Conservation (phyloP, 2,113 vertebrate species). For the Platanista minor region DNA sequence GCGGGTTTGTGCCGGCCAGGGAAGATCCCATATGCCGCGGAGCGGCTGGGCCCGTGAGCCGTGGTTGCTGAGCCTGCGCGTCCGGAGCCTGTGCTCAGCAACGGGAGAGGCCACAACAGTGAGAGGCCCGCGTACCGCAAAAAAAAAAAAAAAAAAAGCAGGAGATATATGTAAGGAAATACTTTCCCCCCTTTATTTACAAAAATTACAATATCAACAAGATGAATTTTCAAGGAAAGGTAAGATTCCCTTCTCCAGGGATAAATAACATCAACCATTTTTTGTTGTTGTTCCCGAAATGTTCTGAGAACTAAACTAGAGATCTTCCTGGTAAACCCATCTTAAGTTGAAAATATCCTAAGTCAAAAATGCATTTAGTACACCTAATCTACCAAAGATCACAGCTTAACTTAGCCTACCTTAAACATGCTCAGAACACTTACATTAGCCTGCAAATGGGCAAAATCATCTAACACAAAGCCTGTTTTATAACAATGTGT, state of each 20-base stretch:
- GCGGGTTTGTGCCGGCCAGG: no score
- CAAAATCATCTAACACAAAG: neutral
- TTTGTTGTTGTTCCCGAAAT: neutral
- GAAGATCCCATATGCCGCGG: no score
- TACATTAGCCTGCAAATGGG: neutral
- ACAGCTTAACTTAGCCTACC: neutral
- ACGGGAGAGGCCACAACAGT: no score
- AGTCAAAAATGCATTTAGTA: neutral
- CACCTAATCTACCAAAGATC: neutral
- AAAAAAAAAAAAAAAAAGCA: neutral
- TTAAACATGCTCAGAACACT: neutral
- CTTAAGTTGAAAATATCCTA: neutral
- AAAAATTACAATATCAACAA: neutral
- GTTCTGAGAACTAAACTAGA: neutral
- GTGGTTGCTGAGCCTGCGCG: no score
- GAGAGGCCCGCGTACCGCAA: no score
- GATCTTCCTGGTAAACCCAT: neutral
- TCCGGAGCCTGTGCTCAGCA: no score
- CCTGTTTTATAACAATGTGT: neutral
- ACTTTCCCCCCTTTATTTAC: neutral
- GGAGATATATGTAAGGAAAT: neutral
- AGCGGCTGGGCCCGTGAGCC: no score
- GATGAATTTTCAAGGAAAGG: neutral
- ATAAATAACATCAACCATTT: slow-evolving; percentile 12
- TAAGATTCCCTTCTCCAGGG: neutral